Evolutionary conservation across 92 coral and sea anemone genomes (phyloP), one percentile per base, ranked within the genome.

Genomic region (Siderastrea siderea): DNA sequence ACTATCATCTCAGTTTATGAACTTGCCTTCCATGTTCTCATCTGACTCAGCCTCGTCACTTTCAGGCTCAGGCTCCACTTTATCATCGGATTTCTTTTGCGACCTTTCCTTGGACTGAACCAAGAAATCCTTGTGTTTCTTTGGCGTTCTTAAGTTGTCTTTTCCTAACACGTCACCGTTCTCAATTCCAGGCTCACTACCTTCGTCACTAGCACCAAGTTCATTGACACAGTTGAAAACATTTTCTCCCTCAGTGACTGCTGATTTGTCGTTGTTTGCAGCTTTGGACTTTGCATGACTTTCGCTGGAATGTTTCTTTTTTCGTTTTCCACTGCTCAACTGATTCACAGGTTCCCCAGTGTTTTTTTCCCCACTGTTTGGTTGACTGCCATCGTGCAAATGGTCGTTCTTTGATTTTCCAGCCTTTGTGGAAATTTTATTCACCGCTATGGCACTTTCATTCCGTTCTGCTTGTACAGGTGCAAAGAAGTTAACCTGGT

Each of bases 41-140:
- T 79, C 83, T 79, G 26, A 19, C 64, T 17, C 62, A 12, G 68
- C 53, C 3, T 46, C 74, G 12, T 11, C 53, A 51, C 78, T 73
- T n/a, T 71, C 77, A 13, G 44, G 6, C 58, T 47, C 4, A 1
- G 47, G 6, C 26, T 73, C 53, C 11, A 44, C 47, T 51, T 73
- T 13, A 48, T 73, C 45, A 73, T 48, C 59, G 51, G 61, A 73
- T 69, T 46, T 69, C 74, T 3, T 69, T 4, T 11, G 53, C 3
- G 74, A 47, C 4, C 15, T 8, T 48, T 13, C 17, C 7, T 67
- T 26, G 38, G 14, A 26, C 14, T 5, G 52, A 69, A 1, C 17
- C 19, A 46, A 2, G 44, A 6, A 17, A 38, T 67, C 72, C 44
- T 4, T 9, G 2, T 10, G 52, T 47, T 69, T 69, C 19, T 3